phyloP scores from a whole-genome alignment of 1,140 invertebrate genomes.

The Triops longicaudatus region DNA sequence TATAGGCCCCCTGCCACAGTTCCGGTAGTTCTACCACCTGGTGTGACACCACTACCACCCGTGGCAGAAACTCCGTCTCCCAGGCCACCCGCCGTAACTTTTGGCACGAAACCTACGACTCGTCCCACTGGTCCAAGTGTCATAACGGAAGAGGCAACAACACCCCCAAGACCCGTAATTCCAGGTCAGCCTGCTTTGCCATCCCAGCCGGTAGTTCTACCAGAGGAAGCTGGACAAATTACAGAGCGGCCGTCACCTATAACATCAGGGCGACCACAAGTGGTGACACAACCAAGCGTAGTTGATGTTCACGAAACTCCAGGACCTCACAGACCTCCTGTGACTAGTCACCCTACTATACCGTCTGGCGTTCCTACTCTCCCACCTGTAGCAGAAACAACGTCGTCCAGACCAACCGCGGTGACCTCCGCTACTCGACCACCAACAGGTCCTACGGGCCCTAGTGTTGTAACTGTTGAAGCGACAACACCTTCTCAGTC shows the following conservation, averaged over 20 bases:
- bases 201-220: background rate
- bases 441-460: no score
- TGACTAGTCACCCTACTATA: no score
- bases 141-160: background rate
- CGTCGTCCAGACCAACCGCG: background rate
- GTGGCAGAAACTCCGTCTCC: conserved; percentile 7
- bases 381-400: no score
- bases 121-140: conserved; percentile 18
- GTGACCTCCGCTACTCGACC: background rate
- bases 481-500: background rate
- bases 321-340: no score
- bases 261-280: no score
- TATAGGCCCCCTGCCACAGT: background rate
- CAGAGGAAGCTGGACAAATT: background rate
- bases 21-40: background rate
- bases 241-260: no score
- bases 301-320: no score
- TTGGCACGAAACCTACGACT: background rate
- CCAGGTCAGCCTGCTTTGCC: background rate
- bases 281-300: no score
- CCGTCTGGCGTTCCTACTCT: no score
- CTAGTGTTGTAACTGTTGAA: no score
- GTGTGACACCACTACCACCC: background rate
- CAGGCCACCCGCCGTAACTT: background rate
- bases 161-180: background rate